Conservation (phyloP, 1,140 invertebrate genomes). For the Augochlora pura region DNA sequence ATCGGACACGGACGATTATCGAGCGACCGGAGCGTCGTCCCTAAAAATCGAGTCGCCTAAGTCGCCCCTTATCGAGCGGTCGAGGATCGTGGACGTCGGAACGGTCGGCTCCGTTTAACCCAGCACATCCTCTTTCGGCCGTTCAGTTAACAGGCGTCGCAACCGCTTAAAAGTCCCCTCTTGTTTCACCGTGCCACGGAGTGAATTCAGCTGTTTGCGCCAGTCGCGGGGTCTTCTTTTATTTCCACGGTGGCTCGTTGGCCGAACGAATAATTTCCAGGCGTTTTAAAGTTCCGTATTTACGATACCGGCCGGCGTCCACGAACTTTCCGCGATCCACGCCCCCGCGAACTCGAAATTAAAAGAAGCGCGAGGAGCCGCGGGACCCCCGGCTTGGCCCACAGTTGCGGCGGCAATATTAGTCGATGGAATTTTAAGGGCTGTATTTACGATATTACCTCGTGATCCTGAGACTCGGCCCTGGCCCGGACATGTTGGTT, state of each 20-base stretch:
- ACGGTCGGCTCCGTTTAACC: too few species aligned
- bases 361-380: slow-evolving; percentile 16
- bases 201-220: too few species aligned
- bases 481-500: slow-evolving; percentile 24
- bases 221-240: not conserved
- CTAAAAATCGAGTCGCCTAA: too few species aligned
- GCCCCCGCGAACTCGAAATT: not conserved
- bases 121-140: too few species aligned
- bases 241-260: not conserved
- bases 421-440: slow-evolving; percentile 31
- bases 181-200: too few species aligned
- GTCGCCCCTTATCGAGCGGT: too few species aligned
- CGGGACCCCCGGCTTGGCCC: not conserved
- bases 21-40: too few species aligned
- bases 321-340: not conserved
- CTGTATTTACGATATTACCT: slow-evolving; percentile 48
- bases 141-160: too few species aligned
- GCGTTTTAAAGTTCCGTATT: slow-evolving; percentile 5
- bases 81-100: too few species aligned
- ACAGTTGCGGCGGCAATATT: slow-evolving; percentile 52
- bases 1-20: too few species aligned
- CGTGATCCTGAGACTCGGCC: slow-evolving; percentile 46
- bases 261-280: slow-evolving; percentile 1
- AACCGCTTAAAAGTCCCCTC: too few species aligned
- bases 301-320: not conserved